Evolutionary conservation across 2,888 invertebrate genomes (phyloP).

Genomic region (Balanococcus diminutus): DNA sequence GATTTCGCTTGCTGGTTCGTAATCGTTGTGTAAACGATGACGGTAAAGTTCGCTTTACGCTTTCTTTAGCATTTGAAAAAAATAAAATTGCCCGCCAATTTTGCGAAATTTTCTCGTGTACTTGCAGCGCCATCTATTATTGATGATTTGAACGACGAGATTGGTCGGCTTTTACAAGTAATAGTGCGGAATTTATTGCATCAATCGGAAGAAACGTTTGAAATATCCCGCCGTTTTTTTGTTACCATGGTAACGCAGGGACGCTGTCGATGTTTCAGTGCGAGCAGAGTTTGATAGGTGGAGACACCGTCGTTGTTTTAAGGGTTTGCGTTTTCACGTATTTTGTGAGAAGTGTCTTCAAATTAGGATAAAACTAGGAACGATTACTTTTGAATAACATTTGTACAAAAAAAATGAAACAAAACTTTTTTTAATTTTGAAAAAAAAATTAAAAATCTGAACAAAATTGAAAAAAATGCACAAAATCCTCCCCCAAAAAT

Average conservation of each 20-base stretch:
- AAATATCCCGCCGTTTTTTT: slow-evolving; percentile 1
- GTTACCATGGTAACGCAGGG: background rate
- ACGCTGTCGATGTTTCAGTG: background rate
- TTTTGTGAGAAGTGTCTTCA: too few species aligned
- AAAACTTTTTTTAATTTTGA: too few species aligned
- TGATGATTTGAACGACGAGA: background rate
- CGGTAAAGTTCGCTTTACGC: background rate
- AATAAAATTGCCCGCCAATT: background rate
- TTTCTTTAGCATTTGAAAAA: background rate
- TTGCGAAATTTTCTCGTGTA: background rate
- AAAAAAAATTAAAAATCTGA: too few species aligned
- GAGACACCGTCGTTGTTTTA: background rate
- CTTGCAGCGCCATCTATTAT: background rate
- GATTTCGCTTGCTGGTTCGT: background rate
- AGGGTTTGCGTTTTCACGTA: background rate
- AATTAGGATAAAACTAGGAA: too few species aligned
- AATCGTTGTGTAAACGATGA: too few species aligned
- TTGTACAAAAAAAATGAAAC: too few species aligned
- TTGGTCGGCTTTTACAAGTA: background rate
- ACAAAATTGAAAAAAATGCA: too few species aligned
- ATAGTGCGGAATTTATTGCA: background rate
- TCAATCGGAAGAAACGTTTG: background rate
- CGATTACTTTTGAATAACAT: too few species aligned
- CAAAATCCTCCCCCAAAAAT: too few species aligned
- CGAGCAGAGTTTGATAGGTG: background rate